A percentile compares a stretch with the other conserved stretches of the same genome.
Conservation (phyloP, 2,888 invertebrate species). For the Nephrotoma flavescens region DNA sequence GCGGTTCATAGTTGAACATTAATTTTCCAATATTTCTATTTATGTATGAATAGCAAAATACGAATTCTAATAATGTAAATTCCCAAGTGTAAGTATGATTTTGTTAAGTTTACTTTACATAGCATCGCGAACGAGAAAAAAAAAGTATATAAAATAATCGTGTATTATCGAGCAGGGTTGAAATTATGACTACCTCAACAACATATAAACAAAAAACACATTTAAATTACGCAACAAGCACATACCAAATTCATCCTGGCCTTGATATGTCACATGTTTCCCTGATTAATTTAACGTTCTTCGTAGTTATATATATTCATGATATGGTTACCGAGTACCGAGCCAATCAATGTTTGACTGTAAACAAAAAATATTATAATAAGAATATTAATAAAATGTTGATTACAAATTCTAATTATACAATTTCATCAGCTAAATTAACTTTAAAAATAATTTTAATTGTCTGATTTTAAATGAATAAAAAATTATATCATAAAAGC, state of each 20-base stretch:
- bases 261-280: neutral
- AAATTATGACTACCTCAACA: neutral
- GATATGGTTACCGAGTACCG: neutral
- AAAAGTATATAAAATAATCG: neutral
- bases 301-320: neutral
- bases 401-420: neutral
- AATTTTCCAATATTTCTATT: neutral
- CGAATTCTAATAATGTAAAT: neutral
- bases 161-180: neutral
- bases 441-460: neutral
- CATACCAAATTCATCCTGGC: neutral
- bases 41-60: neutral
- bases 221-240: neutral
- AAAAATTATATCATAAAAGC: neutral
- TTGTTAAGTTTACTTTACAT: neutral
- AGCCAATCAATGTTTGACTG: neutral
- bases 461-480: neutral
- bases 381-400: neutral
- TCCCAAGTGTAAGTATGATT: neutral
- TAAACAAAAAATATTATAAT: neutral
- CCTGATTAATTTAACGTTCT: neutral
- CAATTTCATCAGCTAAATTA: neutral
- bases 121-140: neutral
- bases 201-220: neutral
- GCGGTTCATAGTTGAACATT: neutral